These are phyloP conservation scores for Carassius carassius DNA, from an alignment of 2,113 vertebrate genomes.

Conservation along the genomic window DNA sequence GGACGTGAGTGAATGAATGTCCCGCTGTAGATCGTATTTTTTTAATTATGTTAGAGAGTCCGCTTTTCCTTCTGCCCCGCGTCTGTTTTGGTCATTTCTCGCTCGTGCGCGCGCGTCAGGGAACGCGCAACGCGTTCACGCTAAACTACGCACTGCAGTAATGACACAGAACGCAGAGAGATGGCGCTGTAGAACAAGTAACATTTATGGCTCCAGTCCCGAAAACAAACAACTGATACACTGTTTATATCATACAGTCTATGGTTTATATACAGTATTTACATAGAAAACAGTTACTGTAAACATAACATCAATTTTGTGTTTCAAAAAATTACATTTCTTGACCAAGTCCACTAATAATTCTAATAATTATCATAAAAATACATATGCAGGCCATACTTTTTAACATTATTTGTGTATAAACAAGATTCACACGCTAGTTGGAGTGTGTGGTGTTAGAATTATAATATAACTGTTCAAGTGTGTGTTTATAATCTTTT, in stretches of 20 bases:
- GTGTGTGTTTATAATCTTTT: not conserved
- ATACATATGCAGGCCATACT: not conserved
- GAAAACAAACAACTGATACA: not conserved
- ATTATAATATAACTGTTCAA: not conserved
- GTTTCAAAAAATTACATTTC: not conserved
- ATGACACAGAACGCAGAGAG: not conserved
- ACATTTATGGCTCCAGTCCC: not conserved
- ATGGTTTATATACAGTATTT: not conserved
- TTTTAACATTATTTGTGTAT: not conserved
- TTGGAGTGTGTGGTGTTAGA: not conserved
- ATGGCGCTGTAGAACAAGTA: not conserved
- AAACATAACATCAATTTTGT: not conserved
- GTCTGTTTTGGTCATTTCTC: not conserved
- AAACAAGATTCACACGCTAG: not conserved
- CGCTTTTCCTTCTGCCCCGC: not conserved
- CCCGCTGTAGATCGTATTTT: not conserved
- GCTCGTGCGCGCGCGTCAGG: not conserved
- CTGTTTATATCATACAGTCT: too few relatives aligned
- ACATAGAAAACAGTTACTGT: not conserved
- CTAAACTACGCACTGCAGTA: not conserved
- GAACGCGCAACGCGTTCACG: not conserved
- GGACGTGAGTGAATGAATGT: not conserved
- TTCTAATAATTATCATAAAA: not conserved
- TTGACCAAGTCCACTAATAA: too few relatives aligned
- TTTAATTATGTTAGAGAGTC: not conserved